Evolutionary conservation across 2,888 invertebrate species (phyloP), one percentile per base, ranked within the genome.

Genomic region (Octodonta nipae): DNA sequence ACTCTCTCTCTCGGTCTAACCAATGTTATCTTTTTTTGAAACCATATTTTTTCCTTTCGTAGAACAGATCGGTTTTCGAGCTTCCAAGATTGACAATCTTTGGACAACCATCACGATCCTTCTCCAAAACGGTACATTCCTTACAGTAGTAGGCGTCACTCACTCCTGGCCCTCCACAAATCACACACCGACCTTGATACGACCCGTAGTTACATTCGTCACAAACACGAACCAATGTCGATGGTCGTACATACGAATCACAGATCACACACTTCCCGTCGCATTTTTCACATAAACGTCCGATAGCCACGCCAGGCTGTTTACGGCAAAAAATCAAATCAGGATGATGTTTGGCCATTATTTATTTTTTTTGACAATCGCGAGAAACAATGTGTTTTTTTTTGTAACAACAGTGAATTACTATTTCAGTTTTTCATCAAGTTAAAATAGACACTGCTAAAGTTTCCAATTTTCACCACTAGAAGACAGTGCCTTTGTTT

Each of bases 281-380:
- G 61, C 92, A 93, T 71, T 95, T 96, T 61, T 96, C 95, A 56
- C 95, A 96, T 5, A 96, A 67, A 33, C 95, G 75, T 11, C 95
- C 95, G 51, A 95, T 95, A 49, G 95, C 95, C 29, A 98, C 96
- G 25, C 98, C 96, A 0, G 96, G 93, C 60, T 96, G 96, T 69
- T 98, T 98, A 36, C 98, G 73, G 53, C 96, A 98, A 60, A 98
- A 98, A 51, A 98, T 98, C 43, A 98, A 74, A 78, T 98, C 98
- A 6, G 96, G 96, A 79, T 98, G 98, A 86, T 98, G 98, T 58
- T 98, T 98, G 11, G 98, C 96, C 98, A 98, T 98, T n/a, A n/a
- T n/a, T n/a, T n/a, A n/a, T n/a, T n/a, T n/a, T n/a, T n/a, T n/a
- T n/a, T n/a, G n/a, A n/a, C n/a, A n/a, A n/a, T n/a, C n/a, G n/a